A percentile compares a stretch with the other conserved stretches of the same genome.
Evolutionary conservation across 2,888 invertebrate genomes (phyloP).

Genomic region (Helicoverpa assulta): DNA sequence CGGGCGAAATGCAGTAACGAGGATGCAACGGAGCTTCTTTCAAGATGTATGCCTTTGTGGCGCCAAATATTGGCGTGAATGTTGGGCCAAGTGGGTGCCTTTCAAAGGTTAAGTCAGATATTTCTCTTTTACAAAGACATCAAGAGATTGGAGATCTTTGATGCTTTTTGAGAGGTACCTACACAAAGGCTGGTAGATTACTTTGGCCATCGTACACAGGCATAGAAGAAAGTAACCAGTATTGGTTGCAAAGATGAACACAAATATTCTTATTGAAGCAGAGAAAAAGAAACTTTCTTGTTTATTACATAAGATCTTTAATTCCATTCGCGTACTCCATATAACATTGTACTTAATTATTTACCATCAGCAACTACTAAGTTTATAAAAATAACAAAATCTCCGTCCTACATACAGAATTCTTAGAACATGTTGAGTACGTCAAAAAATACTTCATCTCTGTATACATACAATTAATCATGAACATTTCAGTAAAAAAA

Average conservation of each 20-base stretch:
- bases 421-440: conserved; percentile 62
- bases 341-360: conserved; percentile 42
- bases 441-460: conserved; percentile 63
- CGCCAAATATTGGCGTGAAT: conserved; percentile 48
- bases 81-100: conserved; percentile 44
- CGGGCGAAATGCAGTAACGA: conserved; percentile 73
- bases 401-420: conserved; percentile 56
- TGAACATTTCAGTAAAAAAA: conserved; percentile 61
- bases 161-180: background rate
- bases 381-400: conserved; percentile 56
- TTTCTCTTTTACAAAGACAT: conserved; percentile 13
- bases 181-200: background rate
- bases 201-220: background rate
- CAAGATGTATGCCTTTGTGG: conserved; percentile 70
- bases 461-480: conserved; percentile 68
- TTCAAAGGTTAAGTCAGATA: conserved; percentile 1
- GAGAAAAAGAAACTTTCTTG: no score
- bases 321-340: background rate
- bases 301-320: background rate
- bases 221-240: no score
- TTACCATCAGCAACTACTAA: conserved; percentile 35
- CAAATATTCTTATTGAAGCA: no score
- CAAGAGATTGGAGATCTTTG: background rate
- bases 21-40: conserved; percentile 75
- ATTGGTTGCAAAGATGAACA: no score